Percentiles rank a stretch among this genome's conserved stretches.
Conservation (phyloP, 2,888 invertebrate species). For the Blera fallax region DNA sequence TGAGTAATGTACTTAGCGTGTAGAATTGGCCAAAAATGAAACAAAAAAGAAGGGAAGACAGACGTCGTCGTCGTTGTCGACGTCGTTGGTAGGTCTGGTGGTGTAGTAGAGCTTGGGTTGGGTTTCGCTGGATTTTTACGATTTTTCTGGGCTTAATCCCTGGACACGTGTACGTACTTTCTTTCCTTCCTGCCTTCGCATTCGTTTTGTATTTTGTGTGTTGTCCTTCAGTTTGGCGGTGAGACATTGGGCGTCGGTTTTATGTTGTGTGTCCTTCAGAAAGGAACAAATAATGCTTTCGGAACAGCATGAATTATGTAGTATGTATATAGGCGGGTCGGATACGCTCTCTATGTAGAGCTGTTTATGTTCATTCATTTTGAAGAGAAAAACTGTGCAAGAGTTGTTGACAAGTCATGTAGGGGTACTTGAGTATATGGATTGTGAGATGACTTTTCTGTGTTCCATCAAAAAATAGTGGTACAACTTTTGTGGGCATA, state of each 20-base stretch:
- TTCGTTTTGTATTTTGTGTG: neutral
- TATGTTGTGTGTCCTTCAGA: slow-evolving; percentile 40
- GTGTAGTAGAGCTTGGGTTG: neutral
- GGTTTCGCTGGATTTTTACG: slow-evolving; percentile 30
- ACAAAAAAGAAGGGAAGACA: slow-evolving; percentile 34
- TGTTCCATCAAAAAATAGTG: neutral
- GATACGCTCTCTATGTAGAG: neutral
- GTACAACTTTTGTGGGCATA: no score
- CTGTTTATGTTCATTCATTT: neutral
- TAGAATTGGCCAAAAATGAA: slow-evolving; percentile 35
- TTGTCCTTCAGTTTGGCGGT: slow-evolving; percentile 28
- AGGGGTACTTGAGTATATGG: neutral
- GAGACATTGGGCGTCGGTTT: slow-evolving; percentile 45
- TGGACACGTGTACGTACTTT: slow-evolving; percentile 57
- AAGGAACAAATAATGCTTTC: slow-evolving; percentile 11
- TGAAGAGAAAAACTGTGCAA: neutral
- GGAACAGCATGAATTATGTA: slow-evolving; percentile 38
- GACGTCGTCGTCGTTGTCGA: slow-evolving; percentile 27
- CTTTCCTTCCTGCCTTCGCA: neutral
- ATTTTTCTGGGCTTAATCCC: slow-evolving; percentile 43
- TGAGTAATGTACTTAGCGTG: slow-evolving; percentile 65
- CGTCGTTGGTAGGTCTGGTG: neutral
- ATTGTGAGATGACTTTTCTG: neutral
- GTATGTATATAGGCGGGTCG: slow-evolving; percentile 42
- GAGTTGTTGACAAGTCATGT: neutral